Evolutionary conservation across 1,140 invertebrate species (phyloP), one percentile per base, ranked within the genome.

Genomic region (Drosophila bocqueti): DNA sequence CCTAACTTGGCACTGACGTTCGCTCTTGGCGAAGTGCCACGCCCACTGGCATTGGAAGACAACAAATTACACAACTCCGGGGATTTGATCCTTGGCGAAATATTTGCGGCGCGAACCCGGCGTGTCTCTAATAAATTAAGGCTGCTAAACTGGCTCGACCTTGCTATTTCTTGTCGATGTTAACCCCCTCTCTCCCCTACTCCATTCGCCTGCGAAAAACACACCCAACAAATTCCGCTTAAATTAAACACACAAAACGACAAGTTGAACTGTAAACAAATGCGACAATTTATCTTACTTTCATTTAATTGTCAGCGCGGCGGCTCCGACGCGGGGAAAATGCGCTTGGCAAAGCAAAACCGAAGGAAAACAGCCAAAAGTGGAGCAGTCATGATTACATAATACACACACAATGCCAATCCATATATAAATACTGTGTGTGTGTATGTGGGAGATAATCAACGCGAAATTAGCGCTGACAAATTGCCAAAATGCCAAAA

Each of bases 271-370:
- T 90, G 85, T 90, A 90, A 90, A 90, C 85, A 90, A 90, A 85
- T 79, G 85, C 85, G 85, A 79, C 86, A 90, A 90, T 90, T 90
- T 90, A 90, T 90, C 86, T 90, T 90, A 85, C 85, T 90, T 90
- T 85, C 85, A 72, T 90, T 90, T 90, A 90, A 90, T 90, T 90
- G 85, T 90, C 85, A 82, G 78, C 54, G 54, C 54, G 34, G 34
- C 52, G 31, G 50, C 46, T 26, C 45, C 11, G 45, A 16, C 15
- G 47, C 4, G 81, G 79, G 54, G 59, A 75, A 90, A 90, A 82
- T 79, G 85, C 85, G 85, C 85, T 90, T 76, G 76, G 65, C 75
- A 90, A 90, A 68, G 54, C 81, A 83, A 82, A 84, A 67, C 46
- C 52, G 54, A 65, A 77, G 65, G 63, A 66, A 64, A 71, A 77